Conservation (phyloP, 1,140 invertebrate genomes). For the Magallana ariakensis region DNA sequence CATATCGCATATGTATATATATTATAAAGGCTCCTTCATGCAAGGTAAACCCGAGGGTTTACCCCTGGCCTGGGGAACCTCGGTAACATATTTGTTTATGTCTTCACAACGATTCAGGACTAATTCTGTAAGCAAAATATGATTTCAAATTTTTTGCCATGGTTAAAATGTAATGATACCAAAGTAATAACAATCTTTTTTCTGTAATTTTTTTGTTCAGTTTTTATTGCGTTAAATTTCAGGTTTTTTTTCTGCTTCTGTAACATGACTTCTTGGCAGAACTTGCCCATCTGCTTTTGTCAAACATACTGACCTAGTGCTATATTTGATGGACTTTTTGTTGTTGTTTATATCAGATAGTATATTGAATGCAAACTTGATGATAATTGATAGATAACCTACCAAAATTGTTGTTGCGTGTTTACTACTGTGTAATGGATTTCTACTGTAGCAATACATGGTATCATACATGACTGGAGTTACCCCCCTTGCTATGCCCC, state of each 20-base stretch:
- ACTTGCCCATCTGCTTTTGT: not conserved
- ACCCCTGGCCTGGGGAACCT: not conserved
- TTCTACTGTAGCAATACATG: slow-evolving; percentile 28
- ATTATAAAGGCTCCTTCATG: slow-evolving; percentile 2
- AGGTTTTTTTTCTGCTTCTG: not conserved
- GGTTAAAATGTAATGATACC: not conserved
- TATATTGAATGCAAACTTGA: slow-evolving; percentile 31
- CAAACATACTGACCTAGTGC: slow-evolving; percentile 9
- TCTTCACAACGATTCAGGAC: slow-evolving; percentile 37
- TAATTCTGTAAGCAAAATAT: slow-evolving; percentile 29
- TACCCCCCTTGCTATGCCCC: slow-evolving; percentile 17
- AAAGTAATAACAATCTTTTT: slow-evolving; percentile 7
- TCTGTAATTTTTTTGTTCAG: slow-evolving; percentile 18
- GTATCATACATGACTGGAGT: slow-evolving; percentile 1
- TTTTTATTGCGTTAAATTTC: not conserved
- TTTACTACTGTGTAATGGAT: not conserved
- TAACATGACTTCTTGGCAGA: not conserved
- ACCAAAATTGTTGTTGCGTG: slow-evolving; percentile 15
- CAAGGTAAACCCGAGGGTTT: not conserved
- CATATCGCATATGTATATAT: slow-evolving; percentile 33
- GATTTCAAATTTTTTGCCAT: slow-evolving; percentile 14
- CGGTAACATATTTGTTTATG: not conserved
- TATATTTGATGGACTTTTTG: slow-evolving; percentile 28
- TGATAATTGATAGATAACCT: slow-evolving; percentile 8
- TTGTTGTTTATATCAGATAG: slow-evolving; percentile 2